These are phyloP conservation scores for Platycheirus albimanus DNA, from an alignment of 2,888 invertebrate genomes.

Conservation along the genomic window DNA sequence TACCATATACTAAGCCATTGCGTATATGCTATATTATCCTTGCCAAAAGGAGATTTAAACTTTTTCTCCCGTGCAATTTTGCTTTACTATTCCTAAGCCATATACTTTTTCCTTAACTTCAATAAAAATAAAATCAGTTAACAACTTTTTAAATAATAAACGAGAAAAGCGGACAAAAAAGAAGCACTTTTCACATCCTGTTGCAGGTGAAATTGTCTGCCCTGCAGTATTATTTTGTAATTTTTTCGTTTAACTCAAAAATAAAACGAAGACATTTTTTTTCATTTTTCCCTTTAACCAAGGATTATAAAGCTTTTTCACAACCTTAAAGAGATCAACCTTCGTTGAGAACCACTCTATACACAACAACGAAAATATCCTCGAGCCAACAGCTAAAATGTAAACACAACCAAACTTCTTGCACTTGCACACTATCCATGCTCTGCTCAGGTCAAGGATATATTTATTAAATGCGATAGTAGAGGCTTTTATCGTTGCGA, in stretches of 20 bases:
- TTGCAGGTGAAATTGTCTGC: slow-evolving; percentile 16
- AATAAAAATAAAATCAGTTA: slow-evolving; percentile 53
- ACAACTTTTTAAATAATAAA: slow-evolving; percentile 66
- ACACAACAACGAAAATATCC: slow-evolving; percentile 38
- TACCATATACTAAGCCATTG: no score
- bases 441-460: slow-evolving; percentile 66
- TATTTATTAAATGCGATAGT: slow-evolving; percentile 13
- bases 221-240: slow-evolving; percentile 9
- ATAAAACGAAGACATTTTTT: slow-evolving; percentile 11
- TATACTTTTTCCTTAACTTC: slow-evolving; percentile 10
- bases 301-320: slow-evolving; percentile 37
- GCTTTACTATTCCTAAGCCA: no score
- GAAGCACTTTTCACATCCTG: slow-evolving; percentile 48
- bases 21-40: no score
- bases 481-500: slow-evolving; percentile 18
- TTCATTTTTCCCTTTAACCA: slow-evolving; percentile 31
- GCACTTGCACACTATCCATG: slow-evolving; percentile 52
- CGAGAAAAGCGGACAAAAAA: slow-evolving; percentile 51
- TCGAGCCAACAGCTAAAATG: slow-evolving; percentile 4
- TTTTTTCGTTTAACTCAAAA: slow-evolving; percentile 4
- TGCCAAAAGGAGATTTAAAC: no score
- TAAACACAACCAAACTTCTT: slow-evolving; percentile 29
- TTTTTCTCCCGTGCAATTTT: no score
- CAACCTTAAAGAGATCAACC: slow-evolving; percentile 8
- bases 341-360: background rate